phyloP scores from a whole-genome alignment of 2,113 vertebrate species.

The Trichechus manatus region DNA sequence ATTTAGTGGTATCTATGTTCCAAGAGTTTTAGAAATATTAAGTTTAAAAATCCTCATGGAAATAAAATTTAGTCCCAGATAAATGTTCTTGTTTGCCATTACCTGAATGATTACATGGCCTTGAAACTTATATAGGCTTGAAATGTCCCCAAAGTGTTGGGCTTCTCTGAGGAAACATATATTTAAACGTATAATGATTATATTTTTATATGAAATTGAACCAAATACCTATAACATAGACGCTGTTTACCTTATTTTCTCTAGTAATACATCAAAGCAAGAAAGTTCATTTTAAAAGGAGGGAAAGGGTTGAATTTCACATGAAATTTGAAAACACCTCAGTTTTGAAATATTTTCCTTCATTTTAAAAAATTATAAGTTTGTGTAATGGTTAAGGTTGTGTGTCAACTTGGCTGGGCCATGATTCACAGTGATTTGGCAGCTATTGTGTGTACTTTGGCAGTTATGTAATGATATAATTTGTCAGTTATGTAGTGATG shows the following conservation, averaged over 20 bases:
- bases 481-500: too few relatives aligned
- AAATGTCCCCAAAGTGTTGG: conserved; percentile 41
- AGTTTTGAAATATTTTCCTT: conserved; percentile 36
- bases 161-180: conserved; percentile 56
- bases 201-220: conserved; percentile 57
- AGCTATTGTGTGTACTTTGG: too few relatives aligned
- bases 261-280: conserved; percentile 69
- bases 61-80: conserved; percentile 57
- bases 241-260: conserved; percentile 60
- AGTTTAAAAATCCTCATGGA: conserved; percentile 19
- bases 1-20: conserved; percentile 28
- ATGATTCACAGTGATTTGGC: too few relatives aligned
- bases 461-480: too few relatives aligned
- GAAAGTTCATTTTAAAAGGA: conserved; percentile 23
- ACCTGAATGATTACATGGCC: conserved; percentile 56
- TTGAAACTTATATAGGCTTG: conserved; percentile 66
- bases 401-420: too few relatives aligned
- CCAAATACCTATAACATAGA: conserved; percentile 5
- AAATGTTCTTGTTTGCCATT: conserved; percentile 66
- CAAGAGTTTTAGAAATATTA: conserved; percentile 53
- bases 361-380: neutral
- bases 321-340: conserved; percentile 39
- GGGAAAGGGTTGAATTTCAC: neutral
- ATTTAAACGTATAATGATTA: conserved; percentile 60
- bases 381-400: too few relatives aligned